Evolutionary conservation across 2,113 vertebrate species (phyloP).

Genomic region (Casuarius casuarius): DNA sequence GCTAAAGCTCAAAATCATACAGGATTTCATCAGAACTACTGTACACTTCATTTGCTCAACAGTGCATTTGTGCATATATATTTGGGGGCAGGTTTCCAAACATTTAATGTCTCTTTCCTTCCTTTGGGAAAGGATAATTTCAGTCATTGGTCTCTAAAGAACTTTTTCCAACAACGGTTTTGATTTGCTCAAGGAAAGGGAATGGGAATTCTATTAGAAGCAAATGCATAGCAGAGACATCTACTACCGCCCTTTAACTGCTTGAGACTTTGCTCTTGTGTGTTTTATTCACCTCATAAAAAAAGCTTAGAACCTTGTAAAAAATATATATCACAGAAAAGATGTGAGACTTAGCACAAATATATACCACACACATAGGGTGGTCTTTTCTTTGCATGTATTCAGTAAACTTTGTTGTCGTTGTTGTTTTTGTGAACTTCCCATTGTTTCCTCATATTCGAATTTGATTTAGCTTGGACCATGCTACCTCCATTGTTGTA

Average conservation of each 20-base stretch:
- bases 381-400: neutral
- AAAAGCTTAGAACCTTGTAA: slow-evolving; percentile 67
- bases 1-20: neutral
- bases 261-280: slow-evolving; percentile 58
- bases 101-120: slow-evolving; percentile 18
- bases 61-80: neutral
- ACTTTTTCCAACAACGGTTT: neutral
- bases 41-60: neutral
- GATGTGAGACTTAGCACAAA: slow-evolving; percentile 57
- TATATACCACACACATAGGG: slow-evolving; percentile 30
- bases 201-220: slow-evolving; percentile 63
- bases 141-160: slow-evolving; percentile 29
- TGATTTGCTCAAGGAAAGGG: slow-evolving; percentile 42
- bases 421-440: neutral
- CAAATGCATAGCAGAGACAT: slow-evolving; percentile 54
- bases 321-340: slow-evolving; percentile 53
- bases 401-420: neutral
- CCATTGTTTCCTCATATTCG: slow-evolving; percentile 21
- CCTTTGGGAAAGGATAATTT: slow-evolving; percentile 50
- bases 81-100: slow-evolving; percentile 11
- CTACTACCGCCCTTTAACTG: slow-evolving; percentile 39
- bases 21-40: neutral
- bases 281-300: slow-evolving; percentile 69
- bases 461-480: slow-evolving; percentile 41
- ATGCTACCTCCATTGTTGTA: neutral